phyloP scores from a whole-genome alignment of 2,113 vertebrate species.

The Anarrhichthys ocellatus region DNA sequence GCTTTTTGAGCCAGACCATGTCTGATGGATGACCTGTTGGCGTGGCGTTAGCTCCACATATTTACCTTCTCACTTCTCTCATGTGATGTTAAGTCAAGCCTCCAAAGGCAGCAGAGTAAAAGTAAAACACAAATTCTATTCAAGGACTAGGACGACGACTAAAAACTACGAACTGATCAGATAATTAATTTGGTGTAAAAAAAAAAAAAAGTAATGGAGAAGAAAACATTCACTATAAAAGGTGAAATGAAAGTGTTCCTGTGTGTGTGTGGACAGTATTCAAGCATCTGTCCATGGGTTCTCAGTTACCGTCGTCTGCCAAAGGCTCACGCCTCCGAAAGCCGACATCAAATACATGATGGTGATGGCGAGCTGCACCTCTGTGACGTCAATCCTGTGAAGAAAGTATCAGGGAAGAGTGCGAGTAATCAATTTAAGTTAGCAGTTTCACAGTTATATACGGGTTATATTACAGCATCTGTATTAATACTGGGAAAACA shows the following conservation, averaged over 20 bases:
- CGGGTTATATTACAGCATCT: background rate
- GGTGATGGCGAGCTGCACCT: conserved; percentile 91
- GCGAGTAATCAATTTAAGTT: background rate
- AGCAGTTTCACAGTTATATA: background rate
- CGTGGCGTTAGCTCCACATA: conserved; percentile 74
- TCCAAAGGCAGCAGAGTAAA: conserved; percentile 82
- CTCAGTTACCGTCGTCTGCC: conserved; percentile 88
- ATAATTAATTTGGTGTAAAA: conserved; percentile 9
- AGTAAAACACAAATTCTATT: conserved; percentile 82
- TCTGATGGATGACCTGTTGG: conserved; percentile 74
- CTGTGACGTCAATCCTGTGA: conserved; percentile 94
- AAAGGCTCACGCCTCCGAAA: conserved; percentile 88
- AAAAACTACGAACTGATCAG: conserved; percentile 39
- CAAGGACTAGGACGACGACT: conserved; percentile 66
- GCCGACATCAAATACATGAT: conserved; percentile 90
- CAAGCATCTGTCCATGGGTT: conserved; percentile 7
- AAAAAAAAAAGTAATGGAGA: background rate
- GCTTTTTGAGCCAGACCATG: conserved; percentile 77
- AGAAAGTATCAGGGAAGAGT: background rate
- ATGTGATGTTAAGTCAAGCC: conserved; percentile 79
- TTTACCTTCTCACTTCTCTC: conserved; percentile 82
- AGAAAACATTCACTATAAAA: conserved; percentile 12
- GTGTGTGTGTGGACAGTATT: background rate
- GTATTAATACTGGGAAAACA: background rate
- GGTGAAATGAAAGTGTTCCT: conserved; percentile 63